Evolutionary conservation across 2,113 vertebrate genomes (phyloP), one percentile per base, ranked within the genome.

Genomic region (Mobula hypostoma): DNA sequence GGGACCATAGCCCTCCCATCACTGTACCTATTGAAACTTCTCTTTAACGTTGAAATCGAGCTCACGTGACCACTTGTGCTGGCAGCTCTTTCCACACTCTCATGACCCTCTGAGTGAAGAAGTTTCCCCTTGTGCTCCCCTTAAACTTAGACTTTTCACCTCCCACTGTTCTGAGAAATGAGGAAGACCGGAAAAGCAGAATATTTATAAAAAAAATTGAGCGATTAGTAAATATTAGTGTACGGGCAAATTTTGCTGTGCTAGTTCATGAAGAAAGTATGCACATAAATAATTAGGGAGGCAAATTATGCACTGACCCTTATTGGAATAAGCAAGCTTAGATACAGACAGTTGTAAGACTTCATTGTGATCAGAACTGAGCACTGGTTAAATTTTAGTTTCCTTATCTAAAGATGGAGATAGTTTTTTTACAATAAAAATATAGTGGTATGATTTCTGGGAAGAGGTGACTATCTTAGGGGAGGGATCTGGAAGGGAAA

Each of bases 151-250:
- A 48, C 48, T 48, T 48, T 48, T 48, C 48, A 48, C 48, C 48
- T 48, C 3, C 1, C 48, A 1, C 48, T 48, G 48, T 48, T 48
- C 0, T 58, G 48, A 7, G 40, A 14, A 40, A 14, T 15, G n/a
- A 36, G 78, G 82, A 61, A 85, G 82, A 85, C 56, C 27, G 48
- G 82, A 27, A 85, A 85, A 85, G 24, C 82, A 85, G 48, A 85
- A 27, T 85, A 85, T 58, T 61, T 85, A 9, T 85, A 29, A 58
- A 61, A 80, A 61, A 80, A 29, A 21, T 19, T n/a, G 85, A n/a
- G 4, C 29, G 11, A 7, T 24, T 9, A 21, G 19, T 24, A 21
- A 21, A 21, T 24, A 7, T 48, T 48, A 1, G 36, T 24, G 5
- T 48, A 21, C 36, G 48, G 17, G 40, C 5, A 82, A 48, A 48